phyloP scores from a whole-genome alignment of 2,113 vertebrate species.

The Enhydra lutris region DNA sequence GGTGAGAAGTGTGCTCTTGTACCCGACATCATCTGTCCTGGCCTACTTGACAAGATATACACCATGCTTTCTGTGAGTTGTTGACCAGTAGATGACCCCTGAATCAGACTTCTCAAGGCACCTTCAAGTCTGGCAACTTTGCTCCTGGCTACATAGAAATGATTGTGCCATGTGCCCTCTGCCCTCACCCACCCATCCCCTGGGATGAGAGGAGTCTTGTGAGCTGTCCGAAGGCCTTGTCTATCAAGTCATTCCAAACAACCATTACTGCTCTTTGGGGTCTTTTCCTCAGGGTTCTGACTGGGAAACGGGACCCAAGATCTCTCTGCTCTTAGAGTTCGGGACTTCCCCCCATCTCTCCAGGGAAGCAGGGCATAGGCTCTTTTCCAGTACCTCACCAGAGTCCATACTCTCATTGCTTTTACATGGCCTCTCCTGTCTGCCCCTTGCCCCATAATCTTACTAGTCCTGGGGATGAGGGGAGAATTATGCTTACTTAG shows the following conservation, averaged over 20 bases:
- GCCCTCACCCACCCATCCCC: fast-evolving
- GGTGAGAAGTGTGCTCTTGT: not conserved
- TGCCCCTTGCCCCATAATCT: not conserved
- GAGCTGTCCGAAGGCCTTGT: not conserved
- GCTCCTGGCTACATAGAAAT: not conserved
- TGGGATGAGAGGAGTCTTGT: not conserved
- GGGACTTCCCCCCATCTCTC: not conserved
- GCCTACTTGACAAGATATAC: too few species aligned
- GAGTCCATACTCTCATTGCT: fast-evolving
- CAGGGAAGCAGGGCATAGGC: not conserved
- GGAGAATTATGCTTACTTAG: not conserved
- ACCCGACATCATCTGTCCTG: not conserved
- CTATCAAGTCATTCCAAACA: not conserved
- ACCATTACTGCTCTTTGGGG: not conserved
- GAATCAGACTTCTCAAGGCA: not conserved
- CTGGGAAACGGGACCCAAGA: not conserved
- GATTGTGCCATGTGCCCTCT: not conserved
- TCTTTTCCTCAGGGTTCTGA: not conserved
- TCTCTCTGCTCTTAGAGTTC: not conserved
- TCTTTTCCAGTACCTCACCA: not conserved
- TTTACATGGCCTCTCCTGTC: not conserved
- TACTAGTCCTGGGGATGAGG: not conserved
- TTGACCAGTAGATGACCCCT: not conserved
- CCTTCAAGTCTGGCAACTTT: not conserved
- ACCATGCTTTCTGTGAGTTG: not conserved